phyloP scores from a whole-genome alignment of 2,113 vertebrate genomes.

The Odocoileus hemionus region DNA sequence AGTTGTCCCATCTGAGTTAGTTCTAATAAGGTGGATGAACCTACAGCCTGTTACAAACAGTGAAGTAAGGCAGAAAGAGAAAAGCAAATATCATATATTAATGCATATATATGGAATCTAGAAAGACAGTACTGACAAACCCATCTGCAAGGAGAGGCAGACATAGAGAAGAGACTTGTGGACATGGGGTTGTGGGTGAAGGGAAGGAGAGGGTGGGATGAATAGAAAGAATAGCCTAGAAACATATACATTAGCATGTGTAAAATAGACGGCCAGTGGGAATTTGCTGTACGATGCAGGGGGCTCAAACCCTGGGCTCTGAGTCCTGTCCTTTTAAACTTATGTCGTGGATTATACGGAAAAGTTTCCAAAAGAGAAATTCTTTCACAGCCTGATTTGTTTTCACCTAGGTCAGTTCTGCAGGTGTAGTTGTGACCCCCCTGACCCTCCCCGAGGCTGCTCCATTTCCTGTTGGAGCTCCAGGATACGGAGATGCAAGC shows the following conservation, averaged over 20 bases:
- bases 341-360: not conserved
- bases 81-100: not conserved
- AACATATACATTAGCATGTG: not conserved
- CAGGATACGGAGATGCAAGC: no score
- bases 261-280: not conserved
- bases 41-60: not conserved
- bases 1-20: not conserved
- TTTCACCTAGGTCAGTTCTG: not conserved
- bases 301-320: not conserved
- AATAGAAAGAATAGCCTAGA: not conserved
- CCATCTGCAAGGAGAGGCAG: not conserved
- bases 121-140: not conserved
- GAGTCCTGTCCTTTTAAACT: not conserved
- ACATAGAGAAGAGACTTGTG: not conserved
- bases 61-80: not conserved
- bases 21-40: not conserved
- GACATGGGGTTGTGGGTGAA: accelerated
- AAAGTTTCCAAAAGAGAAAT: not conserved
- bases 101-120: not conserved
- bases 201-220: not conserved
- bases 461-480: not conserved
- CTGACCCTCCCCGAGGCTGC: accelerated
- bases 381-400: not conserved
- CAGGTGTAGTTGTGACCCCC: not conserved
- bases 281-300: not conserved